Evolutionary conservation across 2,797 vertebrate genomes (phyloP).

Genomic region (Cuniculus paca): DNA sequence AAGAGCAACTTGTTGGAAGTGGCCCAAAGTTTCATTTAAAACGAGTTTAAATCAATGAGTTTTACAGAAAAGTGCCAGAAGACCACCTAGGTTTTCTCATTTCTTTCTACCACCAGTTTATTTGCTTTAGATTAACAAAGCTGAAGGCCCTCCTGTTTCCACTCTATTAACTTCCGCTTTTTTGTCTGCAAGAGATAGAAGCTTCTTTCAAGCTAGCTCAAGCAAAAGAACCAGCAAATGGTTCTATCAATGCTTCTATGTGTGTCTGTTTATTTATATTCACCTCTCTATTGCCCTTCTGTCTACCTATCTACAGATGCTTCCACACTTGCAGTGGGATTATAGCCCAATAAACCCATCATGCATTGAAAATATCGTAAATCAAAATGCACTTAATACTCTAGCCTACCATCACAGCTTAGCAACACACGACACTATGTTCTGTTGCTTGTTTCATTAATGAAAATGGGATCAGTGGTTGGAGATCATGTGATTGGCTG

Average conservation of each 20-base stretch:
- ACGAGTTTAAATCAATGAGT: neutral
- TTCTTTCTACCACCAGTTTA: neutral
- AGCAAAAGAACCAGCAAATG: neutral
- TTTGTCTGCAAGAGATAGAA: neutral
- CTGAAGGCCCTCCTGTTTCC: neutral
- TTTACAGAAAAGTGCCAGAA: neutral
- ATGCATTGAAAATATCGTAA: neutral
- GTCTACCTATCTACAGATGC: neutral
- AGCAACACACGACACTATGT: neutral
- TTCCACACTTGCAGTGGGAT: neutral
- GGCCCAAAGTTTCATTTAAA: neutral
- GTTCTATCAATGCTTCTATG: neutral
- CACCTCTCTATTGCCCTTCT: neutral
- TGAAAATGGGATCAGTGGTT: neutral
- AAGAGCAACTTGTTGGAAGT: neutral
- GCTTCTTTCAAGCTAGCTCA: neutral
- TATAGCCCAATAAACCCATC: neutral
- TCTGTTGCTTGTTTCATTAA: neutral
- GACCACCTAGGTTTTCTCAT: neutral
- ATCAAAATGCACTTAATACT: neutral
- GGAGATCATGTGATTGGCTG: neutral
- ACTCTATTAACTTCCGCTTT: neutral
- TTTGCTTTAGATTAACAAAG: neutral
- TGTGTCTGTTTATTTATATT: neutral
- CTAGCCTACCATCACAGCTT: neutral